A percentile compares a stretch with the other conserved stretches of the same genome.
These are phyloP conservation scores for Galaxias olidus DNA, from an alignment of 2,797 vertebrate species.

Conservation along the genomic window DNA sequence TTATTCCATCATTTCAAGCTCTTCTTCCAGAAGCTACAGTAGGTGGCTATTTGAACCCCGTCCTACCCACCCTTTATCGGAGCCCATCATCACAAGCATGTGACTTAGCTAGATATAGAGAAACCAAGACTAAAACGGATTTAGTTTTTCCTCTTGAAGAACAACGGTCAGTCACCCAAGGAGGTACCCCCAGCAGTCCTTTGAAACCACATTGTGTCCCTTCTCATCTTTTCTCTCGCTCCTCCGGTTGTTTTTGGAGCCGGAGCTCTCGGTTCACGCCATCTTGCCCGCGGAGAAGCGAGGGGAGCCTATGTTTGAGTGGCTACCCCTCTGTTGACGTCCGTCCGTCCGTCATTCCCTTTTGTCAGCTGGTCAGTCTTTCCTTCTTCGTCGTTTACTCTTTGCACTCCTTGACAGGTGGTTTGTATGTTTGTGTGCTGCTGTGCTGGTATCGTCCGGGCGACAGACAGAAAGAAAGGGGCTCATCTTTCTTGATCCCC, in stretches of 20 bases:
- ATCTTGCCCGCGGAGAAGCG: too few species aligned
- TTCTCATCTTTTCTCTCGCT: too few species aligned
- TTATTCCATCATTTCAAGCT: background rate
- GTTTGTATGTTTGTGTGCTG: conserved; percentile 31
- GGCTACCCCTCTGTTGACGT: conserved; percentile 12
- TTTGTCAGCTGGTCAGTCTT: conserved; percentile 25
- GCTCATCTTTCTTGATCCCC: background rate
- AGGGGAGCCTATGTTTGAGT: conserved; percentile 7
- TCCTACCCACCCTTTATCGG: background rate
- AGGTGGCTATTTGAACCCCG: background rate
- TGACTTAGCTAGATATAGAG: conserved; percentile 4
- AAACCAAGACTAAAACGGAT: conserved; percentile 22
- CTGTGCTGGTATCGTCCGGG: conserved; percentile 50
- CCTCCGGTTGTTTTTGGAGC: too few species aligned
- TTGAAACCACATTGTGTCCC: too few species aligned
- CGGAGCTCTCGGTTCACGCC: too few species aligned
- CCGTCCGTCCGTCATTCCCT: conserved; percentile 7
- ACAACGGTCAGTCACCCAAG: conserved; percentile 19
- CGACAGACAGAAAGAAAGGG: conserved; percentile 65
- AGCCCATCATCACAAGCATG: background rate
- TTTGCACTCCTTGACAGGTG: conserved; percentile 43
- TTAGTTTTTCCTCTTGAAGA: conserved; percentile 13
- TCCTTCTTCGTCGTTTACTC: conserved; percentile 23
- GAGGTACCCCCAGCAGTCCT: background rate
- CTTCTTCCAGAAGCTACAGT: conserved; percentile 1